A percentile compares a stretch with the other conserved stretches of the same genome.
Evolutionary conservation across 2,888 invertebrate species (phyloP).

Genomic region (Copidosoma aretas): DNA sequence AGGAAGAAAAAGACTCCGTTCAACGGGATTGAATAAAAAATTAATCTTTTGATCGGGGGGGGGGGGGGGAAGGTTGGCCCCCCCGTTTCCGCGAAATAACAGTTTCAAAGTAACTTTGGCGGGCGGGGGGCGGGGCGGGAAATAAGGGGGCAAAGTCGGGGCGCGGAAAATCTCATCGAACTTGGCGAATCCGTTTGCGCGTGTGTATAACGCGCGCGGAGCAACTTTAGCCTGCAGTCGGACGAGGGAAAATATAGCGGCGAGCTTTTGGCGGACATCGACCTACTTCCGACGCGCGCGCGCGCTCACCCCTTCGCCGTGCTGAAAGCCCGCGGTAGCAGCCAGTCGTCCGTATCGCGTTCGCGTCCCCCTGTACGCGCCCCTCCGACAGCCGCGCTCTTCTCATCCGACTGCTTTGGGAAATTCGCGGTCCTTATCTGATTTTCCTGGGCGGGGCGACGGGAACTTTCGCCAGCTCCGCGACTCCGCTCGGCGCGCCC

Average conservation of each 20-base stretch:
- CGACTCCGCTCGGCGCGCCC: constrained; percentile 5
- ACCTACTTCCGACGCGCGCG: constrained; percentile 28
- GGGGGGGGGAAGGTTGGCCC: background rate
- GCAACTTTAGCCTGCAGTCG: background rate
- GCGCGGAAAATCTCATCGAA: background rate
- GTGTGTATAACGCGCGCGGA: too few species aligned
- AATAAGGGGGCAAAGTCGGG: background rate
- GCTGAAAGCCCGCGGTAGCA: background rate
- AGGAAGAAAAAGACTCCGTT: background rate
- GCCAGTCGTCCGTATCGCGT: constrained; percentile 21
- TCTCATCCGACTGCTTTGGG: background rate
- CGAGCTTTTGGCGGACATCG: constrained; percentile 36
- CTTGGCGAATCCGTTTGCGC: too few species aligned
- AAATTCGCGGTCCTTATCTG: constrained; percentile 14
- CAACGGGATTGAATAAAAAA: background rate
- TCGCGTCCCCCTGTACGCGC: background rate
- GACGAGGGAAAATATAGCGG: constrained; percentile 28
- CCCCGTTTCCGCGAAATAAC: constrained; percentile 13
- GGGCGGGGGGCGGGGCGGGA: background rate
- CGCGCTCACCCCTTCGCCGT: background rate
- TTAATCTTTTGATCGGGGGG: background rate
- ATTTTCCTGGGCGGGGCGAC: constrained; percentile 4
- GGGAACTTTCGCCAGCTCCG: constrained; percentile 3
- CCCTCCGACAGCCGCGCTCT: background rate
- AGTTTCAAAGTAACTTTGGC: background rate